phyloP scores from a whole-genome alignment of 2,113 vertebrate genomes.

The Brevimyrus niger region DNA sequence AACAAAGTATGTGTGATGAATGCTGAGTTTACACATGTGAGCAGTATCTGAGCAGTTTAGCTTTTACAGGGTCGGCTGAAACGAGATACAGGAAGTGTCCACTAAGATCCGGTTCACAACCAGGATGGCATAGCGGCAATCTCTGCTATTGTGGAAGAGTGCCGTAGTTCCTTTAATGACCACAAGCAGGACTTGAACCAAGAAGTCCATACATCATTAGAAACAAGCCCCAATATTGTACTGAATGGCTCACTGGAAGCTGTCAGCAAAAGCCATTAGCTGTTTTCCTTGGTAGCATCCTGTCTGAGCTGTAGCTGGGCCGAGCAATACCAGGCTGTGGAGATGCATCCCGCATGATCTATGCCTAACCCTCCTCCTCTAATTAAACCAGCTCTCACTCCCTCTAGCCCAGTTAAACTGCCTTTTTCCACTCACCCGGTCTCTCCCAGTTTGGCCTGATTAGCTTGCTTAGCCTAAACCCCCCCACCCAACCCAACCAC shows the following conservation, averaged over 20 bases:
- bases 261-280: not conserved
- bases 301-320: not conserved
- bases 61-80: not conserved
- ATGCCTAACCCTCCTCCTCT: not conserved
- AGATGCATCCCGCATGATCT: not conserved
- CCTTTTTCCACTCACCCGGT: not conserved
- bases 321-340: not conserved
- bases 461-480: not conserved
- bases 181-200: not conserved
- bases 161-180: not conserved
- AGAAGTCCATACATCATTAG: not conserved
- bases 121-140: not conserved
- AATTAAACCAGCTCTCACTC: not conserved
- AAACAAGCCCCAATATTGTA: not conserved
- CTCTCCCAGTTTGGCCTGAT: slow-evolving; percentile 8
- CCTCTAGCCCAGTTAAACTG: slow-evolving; percentile 9
- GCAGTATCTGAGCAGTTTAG: not conserved
- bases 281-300: not conserved
- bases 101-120: not conserved
- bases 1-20: not conserved
- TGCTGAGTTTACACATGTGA: not conserved
- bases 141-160: not conserved
- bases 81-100: not conserved
- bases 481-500: not conserved
- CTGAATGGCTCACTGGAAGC: not conserved